Conservation (phyloP, 1,140 invertebrate genomes). For the Dreissena rostriformis region DNA sequence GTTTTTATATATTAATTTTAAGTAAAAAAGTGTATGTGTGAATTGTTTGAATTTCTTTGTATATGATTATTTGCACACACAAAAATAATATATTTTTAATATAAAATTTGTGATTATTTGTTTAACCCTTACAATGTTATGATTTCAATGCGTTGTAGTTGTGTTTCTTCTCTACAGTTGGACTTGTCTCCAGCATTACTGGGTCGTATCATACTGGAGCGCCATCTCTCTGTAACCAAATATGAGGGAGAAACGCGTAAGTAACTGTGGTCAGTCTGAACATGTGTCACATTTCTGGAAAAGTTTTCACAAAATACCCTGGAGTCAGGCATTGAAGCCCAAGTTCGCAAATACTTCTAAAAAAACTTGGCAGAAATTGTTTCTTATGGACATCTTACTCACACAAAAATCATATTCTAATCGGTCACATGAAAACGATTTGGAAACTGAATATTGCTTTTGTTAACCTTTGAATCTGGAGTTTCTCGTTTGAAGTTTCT, state of each 20-base stretch:
- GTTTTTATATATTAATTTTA: background rate
- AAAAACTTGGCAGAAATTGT: background rate
- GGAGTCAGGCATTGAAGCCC: background rate
- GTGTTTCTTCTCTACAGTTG: constrained; percentile 23
- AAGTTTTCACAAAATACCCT: background rate
- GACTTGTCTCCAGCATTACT: constrained; percentile 54
- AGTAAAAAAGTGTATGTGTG: background rate
- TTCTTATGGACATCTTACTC: background rate
- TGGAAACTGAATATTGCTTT: background rate
- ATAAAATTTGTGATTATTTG: background rate
- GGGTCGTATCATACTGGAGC: constrained; percentile 45
- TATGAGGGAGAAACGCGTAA: constrained; percentile 49
- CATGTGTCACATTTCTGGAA: background rate
- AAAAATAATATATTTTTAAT: background rate
- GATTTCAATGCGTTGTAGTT: background rate
- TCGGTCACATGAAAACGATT: background rate
- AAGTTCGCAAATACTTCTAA: background rate
- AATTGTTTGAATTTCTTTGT: background rate
- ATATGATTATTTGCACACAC: too few relatives aligned
- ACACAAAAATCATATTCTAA: background rate
- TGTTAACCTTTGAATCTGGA: background rate
- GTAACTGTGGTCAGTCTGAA: background rate
- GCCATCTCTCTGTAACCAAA: constrained; percentile 36
- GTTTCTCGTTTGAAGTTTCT: background rate
- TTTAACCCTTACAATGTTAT: background rate